Conservation (phyloP, 2,888 invertebrate genomes). For the Tachina fera region DNA sequence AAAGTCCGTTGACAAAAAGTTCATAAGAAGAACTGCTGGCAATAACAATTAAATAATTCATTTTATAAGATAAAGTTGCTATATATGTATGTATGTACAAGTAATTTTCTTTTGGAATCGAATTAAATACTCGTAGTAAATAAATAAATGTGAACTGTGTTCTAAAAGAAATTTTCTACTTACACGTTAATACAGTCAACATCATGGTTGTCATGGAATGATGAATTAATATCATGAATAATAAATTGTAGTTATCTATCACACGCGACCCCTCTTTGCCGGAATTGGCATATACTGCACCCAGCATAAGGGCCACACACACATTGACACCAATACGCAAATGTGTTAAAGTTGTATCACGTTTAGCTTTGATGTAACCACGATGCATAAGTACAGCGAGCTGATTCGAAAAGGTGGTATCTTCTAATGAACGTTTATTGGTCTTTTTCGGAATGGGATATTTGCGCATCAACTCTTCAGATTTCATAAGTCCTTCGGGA, state of each 20-base stretch:
- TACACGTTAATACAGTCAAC: conserved; percentile 93
- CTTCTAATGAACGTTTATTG: conserved; percentile 85
- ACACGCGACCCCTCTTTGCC: conserved; percentile 91
- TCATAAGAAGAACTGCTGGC: too few relatives aligned
- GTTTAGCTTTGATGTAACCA: conserved; percentile 89
- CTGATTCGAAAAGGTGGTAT: conserved; percentile 89
- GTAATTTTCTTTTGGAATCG: too few relatives aligned
- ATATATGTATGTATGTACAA: too few relatives aligned
- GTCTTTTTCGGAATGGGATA: conserved; percentile 84
- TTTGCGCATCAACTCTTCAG: conserved; percentile 85
- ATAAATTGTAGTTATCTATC: conserved; percentile 92
- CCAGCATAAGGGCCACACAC: conserved; percentile 89
- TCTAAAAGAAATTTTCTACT: conserved; percentile 78
- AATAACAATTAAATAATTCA: too few relatives aligned
- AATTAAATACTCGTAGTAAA: too few relatives aligned
- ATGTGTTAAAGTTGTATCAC: conserved; percentile 92
- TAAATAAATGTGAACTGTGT: too few relatives aligned
- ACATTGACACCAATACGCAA: conserved; percentile 88
- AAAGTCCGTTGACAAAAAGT: too few relatives aligned
- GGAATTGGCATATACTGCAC: conserved; percentile 88
- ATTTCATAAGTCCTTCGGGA: conserved; percentile 84
- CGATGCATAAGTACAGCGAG: conserved; percentile 87
- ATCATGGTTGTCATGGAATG: conserved; percentile 96
- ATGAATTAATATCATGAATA: conserved; percentile 96
- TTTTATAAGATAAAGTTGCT: too few relatives aligned